phyloP scores from a whole-genome alignment of 2,888 invertebrate species.

The Volucella inflata region DNA sequence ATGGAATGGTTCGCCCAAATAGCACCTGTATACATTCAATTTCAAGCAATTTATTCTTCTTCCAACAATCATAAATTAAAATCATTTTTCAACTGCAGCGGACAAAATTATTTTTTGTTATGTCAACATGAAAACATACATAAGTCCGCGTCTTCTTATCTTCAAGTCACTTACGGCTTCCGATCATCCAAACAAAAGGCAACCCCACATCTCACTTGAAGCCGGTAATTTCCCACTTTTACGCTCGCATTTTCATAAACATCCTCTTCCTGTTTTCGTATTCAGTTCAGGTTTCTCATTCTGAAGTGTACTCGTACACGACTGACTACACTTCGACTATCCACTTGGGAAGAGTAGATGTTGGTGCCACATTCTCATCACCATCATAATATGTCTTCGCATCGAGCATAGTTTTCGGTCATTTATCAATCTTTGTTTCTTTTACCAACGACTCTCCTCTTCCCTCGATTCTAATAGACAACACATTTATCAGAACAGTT shows the following conservation, averaged over 20 bases:
- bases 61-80: too few relatives aligned
- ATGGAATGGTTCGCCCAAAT: too few relatives aligned
- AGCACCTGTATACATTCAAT: too few relatives aligned
- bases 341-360: constrained; percentile 18
- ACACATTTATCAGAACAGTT: constrained; percentile 50
- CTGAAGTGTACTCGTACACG: constrained; percentile 42
- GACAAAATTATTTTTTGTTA: constrained; percentile 19
- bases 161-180: constrained; percentile 46
- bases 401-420: constrained; percentile 54
- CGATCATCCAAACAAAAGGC: constrained; percentile 44
- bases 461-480: constrained; percentile 30
- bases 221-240: constrained; percentile 46
- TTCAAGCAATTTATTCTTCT: too few relatives aligned
- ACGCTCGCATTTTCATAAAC: constrained; percentile 64
- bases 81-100: too few relatives aligned
- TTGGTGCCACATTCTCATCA: constrained; percentile 50
- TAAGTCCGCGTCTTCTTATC: constrained; percentile 37
- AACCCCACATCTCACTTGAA: constrained; percentile 4
- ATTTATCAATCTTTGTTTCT: constrained; percentile 64
- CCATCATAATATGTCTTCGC: constrained; percentile 47
- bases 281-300: constrained; percentile 68
- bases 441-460: not conserved
- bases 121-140: constrained; percentile 26
- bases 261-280: constrained; percentile 69
- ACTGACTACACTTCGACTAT: constrained; percentile 13